phyloP scores from a whole-genome alignment of 2,888 invertebrate species.

The Cheilosia pagana region DNA sequence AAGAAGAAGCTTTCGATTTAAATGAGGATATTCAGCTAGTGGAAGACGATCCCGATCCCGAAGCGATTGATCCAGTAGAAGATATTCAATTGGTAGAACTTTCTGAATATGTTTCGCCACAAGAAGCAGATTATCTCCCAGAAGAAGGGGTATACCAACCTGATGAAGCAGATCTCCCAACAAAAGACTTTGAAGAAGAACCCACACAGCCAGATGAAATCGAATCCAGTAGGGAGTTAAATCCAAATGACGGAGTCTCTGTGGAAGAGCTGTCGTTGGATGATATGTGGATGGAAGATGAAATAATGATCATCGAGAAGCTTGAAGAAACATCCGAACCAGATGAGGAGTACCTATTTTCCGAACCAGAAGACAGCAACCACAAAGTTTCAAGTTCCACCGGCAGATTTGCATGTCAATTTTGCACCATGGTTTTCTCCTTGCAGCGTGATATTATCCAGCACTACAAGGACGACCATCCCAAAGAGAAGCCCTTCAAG shows the following conservation, averaged over 20 bases:
- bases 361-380: not conserved
- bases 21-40: too few species aligned
- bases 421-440: conserved; percentile 18
- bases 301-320: conserved; percentile 38
- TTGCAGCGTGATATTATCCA: conserved; percentile 52
- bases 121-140: not conserved
- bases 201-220: not conserved
- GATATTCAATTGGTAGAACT: not conserved
- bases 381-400: not conserved
- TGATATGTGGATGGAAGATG: conserved; percentile 1
- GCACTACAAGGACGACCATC: conserved; percentile 51
- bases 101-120: not conserved
- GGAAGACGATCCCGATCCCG: too few species aligned
- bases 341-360: conserved; percentile 6
- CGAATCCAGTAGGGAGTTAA: not conserved
- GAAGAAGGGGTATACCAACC: not conserved
- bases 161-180: not conserved
- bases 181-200: not conserved
- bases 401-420: conserved; percentile 17
- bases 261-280: not conserved
- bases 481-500: conserved; percentile 56
- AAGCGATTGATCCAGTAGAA: not conserved
- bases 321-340: conserved; percentile 20
- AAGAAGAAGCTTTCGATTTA: not conserved
- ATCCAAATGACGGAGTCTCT: not conserved